Conservation (phyloP, 35 echinoderm and acorn worm species). For the Diadema setosum region DNA sequence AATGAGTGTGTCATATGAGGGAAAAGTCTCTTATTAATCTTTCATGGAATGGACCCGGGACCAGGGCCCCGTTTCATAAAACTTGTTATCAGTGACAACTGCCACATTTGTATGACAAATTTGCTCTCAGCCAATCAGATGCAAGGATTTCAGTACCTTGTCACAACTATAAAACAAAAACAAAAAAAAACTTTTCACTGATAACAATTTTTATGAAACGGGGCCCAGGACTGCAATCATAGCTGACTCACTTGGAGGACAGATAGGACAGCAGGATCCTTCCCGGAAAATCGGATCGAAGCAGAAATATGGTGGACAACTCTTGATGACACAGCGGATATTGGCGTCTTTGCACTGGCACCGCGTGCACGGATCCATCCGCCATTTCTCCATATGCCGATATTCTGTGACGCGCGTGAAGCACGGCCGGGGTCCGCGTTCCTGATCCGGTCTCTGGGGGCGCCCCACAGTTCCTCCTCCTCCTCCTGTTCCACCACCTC, state of each 20-base stretch:
- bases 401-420: neutral
- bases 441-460: neutral
- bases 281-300: neutral
- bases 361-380: neutral
- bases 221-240: neutral
- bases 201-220: too few species aligned
- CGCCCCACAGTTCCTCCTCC: neutral
- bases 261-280: neutral
- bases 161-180: too few species aligned
- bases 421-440: neutral
- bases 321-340: constrained; percentile 9
- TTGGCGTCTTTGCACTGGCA: neutral
- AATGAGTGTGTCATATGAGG: too few species aligned
- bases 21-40: too few species aligned
- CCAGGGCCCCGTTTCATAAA: too few species aligned
- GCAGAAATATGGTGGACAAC: neutral
- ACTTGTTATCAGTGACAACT: too few species aligned
- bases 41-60: too few species aligned
- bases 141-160: too few species aligned
- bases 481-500: neutral
- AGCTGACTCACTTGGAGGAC: neutral
- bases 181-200: too few species aligned
- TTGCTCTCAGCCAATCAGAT: too few species aligned
- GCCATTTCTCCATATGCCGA: neutral
- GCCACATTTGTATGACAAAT: too few species aligned